Evolutionary conservation across 2,113 vertebrate species (phyloP), one percentile per base, ranked within the genome.

Genomic region (Triplophysa siluroides): DNA sequence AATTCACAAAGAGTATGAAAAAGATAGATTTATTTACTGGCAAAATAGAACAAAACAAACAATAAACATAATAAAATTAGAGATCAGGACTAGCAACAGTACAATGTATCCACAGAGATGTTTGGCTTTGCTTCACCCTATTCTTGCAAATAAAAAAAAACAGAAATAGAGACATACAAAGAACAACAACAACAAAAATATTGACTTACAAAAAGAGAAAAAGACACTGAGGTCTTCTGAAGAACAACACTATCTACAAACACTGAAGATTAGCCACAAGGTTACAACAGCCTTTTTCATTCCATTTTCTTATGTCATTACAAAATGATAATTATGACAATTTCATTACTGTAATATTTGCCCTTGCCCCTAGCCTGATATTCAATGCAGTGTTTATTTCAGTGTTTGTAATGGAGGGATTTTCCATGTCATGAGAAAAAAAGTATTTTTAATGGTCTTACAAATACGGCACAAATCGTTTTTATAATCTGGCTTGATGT

Each of bases 1-100:
- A 65, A 52, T 21, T 61, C 52, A 74, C 19, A 58, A 83, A 85
- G 89, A 87, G 89, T 97, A 97, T 95, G 96, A 95, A 97, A 97
- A 97, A 96, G 93, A 96, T 96, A 96, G 93, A 95, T 98, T 98
- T 97, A 97, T 98, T 97, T 95, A 95, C 98, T 97, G 96, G 95
- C 96, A 97, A 97, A 97, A 94, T 88, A 96, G 95, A 95, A 97
- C 95, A 93, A 94, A 95, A 94, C 73, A 84, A 94, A 94, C 91
- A 94, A 93, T 95, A 95, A 94, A 94, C 67, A 79, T 92, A 95
- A 94, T 90, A 94, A 95, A 94, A 94, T 92, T 81, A 93, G 92
- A 93, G 90, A 95, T 90, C 91, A 92, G 93, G 92, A 94, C 94
- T 93, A 95, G 94, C 93, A 93, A 94, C 93, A 92, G 89, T 78